Evolutionary conservation across 2,797 vertebrate species (phyloP), one percentile per base, ranked within the genome.

Genomic region (Triplophysa yarkandensis): DNA sequence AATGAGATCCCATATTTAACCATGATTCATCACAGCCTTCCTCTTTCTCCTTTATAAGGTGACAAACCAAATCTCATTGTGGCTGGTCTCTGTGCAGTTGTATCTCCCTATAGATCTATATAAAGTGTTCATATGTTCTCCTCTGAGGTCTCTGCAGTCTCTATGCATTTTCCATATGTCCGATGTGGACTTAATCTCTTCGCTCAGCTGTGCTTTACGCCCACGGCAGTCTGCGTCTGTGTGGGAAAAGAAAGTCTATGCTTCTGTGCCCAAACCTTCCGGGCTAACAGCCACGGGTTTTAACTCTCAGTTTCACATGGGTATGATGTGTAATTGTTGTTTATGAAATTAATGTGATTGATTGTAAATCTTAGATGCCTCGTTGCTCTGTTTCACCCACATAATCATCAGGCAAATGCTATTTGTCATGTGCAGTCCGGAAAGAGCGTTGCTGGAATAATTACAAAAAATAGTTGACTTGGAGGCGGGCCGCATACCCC

Each of bases 101-200:
- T 71, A 81, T 74, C 77, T 91, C 88, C 84, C 85, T 81, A 81
- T 81, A 84, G 89, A 86, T 88, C 87, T 85, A 79, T 87, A 86
- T 87, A 86, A 85, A 64, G 79, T 30, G 83, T 85, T 90, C 88
- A 88, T 87, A 85, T 90, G 86, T 82, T 90, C 87, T 88, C 88
- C 87, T 82, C 80, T 7, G 84, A 89, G 87, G 85, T 83, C 85
- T 63, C 36, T 89, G 87, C 89, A 69, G 84, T 76, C 83, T 87
- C 80, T 86, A 91, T 91, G 86, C 76, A 74, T 92, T 92, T 92
- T 90, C 90, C 90, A 91, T 89, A 91, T 89, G 90, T 86, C 82
- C 80, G 76, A 61, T 83, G 79, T 84, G 75, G 80, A 83, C 90
- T 92, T 91, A 89, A 91, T 90, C 84, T 88, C 84, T 83, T 74